Percentiles rank a stretch among this genome's conserved stretches.
These are phyloP conservation scores for Colius striatus DNA, from an alignment of 2,113 vertebrate genomes.

Conservation along the genomic window DNA sequence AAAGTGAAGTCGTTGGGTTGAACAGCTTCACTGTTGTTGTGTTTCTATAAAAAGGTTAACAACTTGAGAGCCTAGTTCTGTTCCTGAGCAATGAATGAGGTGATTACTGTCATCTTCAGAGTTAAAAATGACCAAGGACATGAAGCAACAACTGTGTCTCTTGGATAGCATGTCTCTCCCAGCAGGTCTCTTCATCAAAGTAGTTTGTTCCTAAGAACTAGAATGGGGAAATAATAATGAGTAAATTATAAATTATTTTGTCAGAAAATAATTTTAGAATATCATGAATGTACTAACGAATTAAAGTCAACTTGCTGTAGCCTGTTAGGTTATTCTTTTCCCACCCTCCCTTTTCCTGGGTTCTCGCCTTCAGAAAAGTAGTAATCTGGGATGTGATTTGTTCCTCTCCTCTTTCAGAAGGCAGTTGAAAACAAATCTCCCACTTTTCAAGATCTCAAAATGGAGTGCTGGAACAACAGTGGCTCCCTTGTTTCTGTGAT, in stretches of 20 bases:
- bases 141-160: background rate
- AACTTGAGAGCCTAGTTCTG: background rate
- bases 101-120: background rate
- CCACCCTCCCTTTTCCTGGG: no score
- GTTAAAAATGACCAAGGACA: background rate
- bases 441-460: background rate
- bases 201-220: background rate
- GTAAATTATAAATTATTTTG: background rate
- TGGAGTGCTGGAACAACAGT: background rate
- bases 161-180: background rate
- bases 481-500: background rate
- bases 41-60: background rate
- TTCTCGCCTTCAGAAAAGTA: no score
- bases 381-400: background rate
- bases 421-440: background rate
- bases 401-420: background rate
- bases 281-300: background rate
- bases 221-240: background rate
- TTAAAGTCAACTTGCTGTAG: background rate
- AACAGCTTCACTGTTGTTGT: background rate
- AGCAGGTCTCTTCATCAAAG: background rate
- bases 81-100: background rate
- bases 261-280: background rate
- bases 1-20: conserved; percentile 10
- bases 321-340: background rate